Evolutionary conservation across 2,888 invertebrate genomes (phyloP).

Genomic region (Parnassius glacialis): DNA sequence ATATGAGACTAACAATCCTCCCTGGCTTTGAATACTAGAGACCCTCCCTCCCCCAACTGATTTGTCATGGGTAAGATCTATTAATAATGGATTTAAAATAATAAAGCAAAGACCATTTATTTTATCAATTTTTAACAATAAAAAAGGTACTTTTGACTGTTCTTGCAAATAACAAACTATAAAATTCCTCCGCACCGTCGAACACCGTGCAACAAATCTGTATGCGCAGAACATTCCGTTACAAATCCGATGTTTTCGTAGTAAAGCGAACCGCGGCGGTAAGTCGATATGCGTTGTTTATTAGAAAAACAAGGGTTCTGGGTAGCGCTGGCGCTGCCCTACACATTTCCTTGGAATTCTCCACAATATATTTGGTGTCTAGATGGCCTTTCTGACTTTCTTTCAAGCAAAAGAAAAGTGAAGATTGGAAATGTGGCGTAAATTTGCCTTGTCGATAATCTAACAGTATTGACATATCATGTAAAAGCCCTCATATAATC

Average conservation of each 20-base stretch:
- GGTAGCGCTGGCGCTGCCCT: constrained; percentile 33
- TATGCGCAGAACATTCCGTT: constrained; percentile 29
- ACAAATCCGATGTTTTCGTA: constrained; percentile 45
- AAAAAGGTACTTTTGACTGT: no score
- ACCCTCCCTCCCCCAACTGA: no score
- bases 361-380: not conserved
- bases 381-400: constrained; percentile 2
- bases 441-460: not conserved
- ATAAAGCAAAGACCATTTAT: no score
- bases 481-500: not conserved
- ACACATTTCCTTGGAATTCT: constrained; percentile 14
- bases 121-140: no score
- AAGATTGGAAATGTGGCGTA: not conserved
- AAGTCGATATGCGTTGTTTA: constrained; percentile 49
- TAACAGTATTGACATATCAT: constrained; percentile 1
- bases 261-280: constrained; percentile 46
- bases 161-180: no score
- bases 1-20: not conserved
- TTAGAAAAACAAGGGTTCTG: constrained; percentile 48
- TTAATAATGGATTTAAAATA: no score
- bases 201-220: constrained; percentile 7
- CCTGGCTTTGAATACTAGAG: no score
- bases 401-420: not conserved
- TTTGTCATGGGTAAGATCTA: no score
- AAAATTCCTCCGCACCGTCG: no score